phyloP scores from a whole-genome alignment of 2,888 invertebrate genomes.

The Drosophila dives region DNA sequence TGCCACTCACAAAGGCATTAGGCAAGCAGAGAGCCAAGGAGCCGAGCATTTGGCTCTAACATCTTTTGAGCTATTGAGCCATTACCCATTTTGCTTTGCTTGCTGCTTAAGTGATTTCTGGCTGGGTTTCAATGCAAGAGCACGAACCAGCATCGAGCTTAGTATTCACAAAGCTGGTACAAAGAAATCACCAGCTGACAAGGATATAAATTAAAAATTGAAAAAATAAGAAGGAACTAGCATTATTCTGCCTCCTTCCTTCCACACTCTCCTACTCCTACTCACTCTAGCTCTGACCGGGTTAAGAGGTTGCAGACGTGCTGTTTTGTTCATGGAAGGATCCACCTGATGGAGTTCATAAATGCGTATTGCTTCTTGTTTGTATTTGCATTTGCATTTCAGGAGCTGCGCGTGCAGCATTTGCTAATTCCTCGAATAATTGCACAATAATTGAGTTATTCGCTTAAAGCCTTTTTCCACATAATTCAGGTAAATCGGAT shows the following conservation, averaged over 20 bases:
- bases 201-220: conserved; percentile 7
- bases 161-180: conserved; percentile 14
- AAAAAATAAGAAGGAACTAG: conserved; percentile 18
- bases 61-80: conserved; percentile 16
- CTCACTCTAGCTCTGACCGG: not conserved
- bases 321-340: conserved; percentile 31
- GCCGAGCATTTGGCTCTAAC: conserved; percentile 22
- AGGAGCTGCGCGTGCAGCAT: conserved; percentile 2
- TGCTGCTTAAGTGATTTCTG: conserved; percentile 66
- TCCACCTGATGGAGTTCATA: conserved; percentile 9
- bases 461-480: conserved; percentile 23
- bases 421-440: conserved; percentile 2
- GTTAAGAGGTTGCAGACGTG: conserved; percentile 38
- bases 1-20: conserved; percentile 65
- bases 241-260: not conserved
- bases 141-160: conserved; percentile 8
- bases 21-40: conserved; percentile 23
- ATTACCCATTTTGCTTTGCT: conserved; percentile 27
- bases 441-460: conserved; percentile 10
- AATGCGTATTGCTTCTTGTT: not conserved
- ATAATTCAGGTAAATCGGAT: conserved; percentile 1
- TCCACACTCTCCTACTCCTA: not conserved
- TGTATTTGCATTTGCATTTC: not conserved
- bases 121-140: conserved; percentile 47
- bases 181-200: conserved; percentile 25